Conservation (phyloP, 2,888 invertebrate genomes). For the Ypsolopha sequella region DNA sequence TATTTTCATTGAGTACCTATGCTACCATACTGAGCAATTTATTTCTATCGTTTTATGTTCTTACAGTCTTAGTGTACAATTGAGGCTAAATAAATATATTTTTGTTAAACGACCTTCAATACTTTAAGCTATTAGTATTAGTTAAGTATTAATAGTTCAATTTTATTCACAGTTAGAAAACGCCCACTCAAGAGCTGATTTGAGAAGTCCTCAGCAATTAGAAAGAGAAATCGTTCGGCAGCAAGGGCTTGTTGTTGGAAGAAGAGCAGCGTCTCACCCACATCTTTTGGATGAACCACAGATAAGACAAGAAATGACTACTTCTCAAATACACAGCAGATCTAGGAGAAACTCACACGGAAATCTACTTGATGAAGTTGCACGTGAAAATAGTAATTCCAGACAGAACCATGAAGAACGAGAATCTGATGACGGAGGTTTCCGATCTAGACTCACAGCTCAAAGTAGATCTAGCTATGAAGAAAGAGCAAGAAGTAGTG, state of each 20-base stretch:
- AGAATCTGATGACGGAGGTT: constrained; percentile 74
- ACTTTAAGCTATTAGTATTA: too few species aligned
- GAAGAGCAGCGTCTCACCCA: constrained; percentile 76
- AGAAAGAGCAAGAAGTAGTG: constrained; percentile 57
- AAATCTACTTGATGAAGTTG: constrained; percentile 66
- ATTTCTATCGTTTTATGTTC: too few species aligned
- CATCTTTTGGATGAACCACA: constrained; percentile 70
- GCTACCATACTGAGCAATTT: too few species aligned
- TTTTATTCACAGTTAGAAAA: constrained; percentile 49
- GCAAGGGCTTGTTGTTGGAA: constrained; percentile 65
- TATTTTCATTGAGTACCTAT: too few species aligned
- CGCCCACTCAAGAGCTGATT: constrained; percentile 57
- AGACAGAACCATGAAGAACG: constrained; percentile 49
- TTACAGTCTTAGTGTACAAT: too few species aligned
- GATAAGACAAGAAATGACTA: constrained; percentile 40
- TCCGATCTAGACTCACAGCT: constrained; percentile 53
- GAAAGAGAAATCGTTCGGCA: constrained; percentile 72
- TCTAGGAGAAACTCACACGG: constrained; percentile 72
- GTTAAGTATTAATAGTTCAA: not conserved
- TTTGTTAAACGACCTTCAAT: too few species aligned
- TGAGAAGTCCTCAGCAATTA: constrained; percentile 73
- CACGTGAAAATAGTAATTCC: constrained; percentile 31
- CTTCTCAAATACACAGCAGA: constrained; percentile 46
- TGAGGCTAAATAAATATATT: too few species aligned
- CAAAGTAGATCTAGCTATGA: constrained; percentile 53